phyloP scores from a whole-genome alignment of 2,113 vertebrate species.

The Delphinus delphis region DNA sequence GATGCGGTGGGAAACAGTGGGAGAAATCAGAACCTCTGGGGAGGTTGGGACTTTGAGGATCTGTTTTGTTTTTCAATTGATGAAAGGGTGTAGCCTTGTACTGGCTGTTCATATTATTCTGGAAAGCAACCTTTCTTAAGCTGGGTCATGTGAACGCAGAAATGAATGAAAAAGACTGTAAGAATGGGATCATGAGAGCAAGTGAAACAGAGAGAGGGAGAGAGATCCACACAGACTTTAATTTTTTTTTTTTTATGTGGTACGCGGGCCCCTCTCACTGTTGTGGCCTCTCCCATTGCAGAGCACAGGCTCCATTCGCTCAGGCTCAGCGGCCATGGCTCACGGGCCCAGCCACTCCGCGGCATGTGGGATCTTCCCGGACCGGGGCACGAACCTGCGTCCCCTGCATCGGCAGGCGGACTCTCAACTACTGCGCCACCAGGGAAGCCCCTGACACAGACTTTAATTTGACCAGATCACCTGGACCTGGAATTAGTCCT shows the following conservation, averaged over 20 bases:
- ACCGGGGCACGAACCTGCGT: no score
- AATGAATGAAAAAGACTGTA: neutral
- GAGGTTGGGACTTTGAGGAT: neutral
- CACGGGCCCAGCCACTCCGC: no score
- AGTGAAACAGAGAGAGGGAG: neutral
- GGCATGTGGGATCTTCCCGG: no score
- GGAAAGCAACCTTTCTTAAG: neutral
- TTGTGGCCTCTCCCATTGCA: no score
- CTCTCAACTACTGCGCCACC: no score
- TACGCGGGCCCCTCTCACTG: no score
- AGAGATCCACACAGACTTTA: neutral
- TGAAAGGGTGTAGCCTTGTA: neutral
- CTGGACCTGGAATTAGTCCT: neutral
- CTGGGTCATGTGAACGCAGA: neutral
- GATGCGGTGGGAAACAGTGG: accelerated
- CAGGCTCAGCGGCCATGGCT: no score
- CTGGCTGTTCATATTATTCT: neutral
- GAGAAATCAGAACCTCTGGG: neutral
- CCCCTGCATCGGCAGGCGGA: no score
- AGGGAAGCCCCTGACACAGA: no score
- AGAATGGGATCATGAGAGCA: no score
- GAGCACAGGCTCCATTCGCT: no score
- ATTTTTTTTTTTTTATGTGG: neutral
- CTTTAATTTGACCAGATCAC: neutral
- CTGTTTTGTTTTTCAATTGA: neutral